Conservation (phyloP, 2,797 vertebrate species). For the Ceyx erithaca region DNA sequence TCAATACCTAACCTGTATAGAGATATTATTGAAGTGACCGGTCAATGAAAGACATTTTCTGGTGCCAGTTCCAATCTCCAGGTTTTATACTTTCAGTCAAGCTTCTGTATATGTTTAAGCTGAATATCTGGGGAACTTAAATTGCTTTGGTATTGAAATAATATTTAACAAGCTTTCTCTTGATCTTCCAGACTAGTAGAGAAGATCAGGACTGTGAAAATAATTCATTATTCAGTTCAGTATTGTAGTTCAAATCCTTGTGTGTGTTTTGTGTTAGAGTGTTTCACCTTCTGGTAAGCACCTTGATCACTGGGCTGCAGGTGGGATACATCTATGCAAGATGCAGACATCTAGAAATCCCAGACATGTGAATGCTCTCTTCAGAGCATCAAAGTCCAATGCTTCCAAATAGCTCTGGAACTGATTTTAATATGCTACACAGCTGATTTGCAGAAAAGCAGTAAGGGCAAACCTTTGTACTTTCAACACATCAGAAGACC, state of each 20-base stretch:
- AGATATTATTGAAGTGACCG: background rate
- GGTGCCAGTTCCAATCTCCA: background rate
- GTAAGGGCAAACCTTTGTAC: background rate
- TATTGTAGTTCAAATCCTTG: background rate
- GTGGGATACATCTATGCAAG: background rate
- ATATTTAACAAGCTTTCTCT: background rate
- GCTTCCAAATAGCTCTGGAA: background rate
- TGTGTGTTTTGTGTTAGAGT: background rate
- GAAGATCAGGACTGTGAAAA: background rate
- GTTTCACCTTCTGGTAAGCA: background rate
- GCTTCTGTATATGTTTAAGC: background rate
- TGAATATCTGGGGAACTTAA: background rate
- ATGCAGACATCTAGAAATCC: background rate
- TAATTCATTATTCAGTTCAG: background rate
- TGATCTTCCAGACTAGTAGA: background rate
- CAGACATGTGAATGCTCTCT: background rate
- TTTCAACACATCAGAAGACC: background rate
- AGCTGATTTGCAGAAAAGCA: background rate
- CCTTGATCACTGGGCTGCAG: background rate
- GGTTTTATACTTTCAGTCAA: background rate
- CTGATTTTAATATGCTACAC: background rate
- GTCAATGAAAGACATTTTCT: background rate
- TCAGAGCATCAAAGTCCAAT: background rate
- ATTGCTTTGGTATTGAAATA: background rate
- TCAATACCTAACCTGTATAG: background rate